phyloP scores from a whole-genome alignment of 2,888 invertebrate species.

The Linnaemya vulpina region DNA sequence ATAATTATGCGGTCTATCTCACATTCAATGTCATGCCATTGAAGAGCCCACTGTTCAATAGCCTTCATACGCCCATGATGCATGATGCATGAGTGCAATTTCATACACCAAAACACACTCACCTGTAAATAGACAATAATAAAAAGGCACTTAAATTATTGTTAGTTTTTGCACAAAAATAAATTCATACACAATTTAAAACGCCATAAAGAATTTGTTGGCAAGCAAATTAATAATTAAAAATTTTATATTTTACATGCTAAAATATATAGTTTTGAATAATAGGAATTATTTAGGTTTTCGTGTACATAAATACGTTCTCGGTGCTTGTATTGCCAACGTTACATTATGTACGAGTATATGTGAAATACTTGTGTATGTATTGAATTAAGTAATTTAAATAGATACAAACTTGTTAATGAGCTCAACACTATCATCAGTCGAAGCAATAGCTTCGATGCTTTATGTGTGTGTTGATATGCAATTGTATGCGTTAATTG shows the following conservation, averaged over 20 bases:
- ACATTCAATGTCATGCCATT: neutral
- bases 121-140: slow-evolving; percentile 66
- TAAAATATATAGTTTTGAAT: slow-evolving; percentile 6
- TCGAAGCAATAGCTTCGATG: neutral
- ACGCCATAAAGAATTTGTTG: slow-evolving; percentile 34
- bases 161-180: slow-evolving; percentile 23
- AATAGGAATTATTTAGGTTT: slow-evolving; percentile 1
- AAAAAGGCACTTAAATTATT: slow-evolving; percentile 8
- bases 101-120: slow-evolving; percentile 47
- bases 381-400: slow-evolving; percentile 3
- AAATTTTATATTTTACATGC: slow-evolving; percentile 27
- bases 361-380: neutral
- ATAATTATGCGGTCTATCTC: neutral
- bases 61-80: neutral
- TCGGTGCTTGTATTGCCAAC: neutral
- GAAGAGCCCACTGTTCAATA: neutral
- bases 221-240: slow-evolving; percentile 54
- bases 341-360: neutral
- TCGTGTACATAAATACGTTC: neutral
- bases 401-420: slow-evolving; percentile 51
- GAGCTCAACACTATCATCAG: slow-evolving; percentile 39
- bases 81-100: neutral
- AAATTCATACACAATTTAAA: slow-evolving; percentile 5
- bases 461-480: slow-evolving; percentile 1
- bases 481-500: slow-evolving; percentile 4